A percentile compares a stretch with the other conserved stretches of the same genome.
Conservation (phyloP, 2,113 vertebrate species). For the Daubentonia madagascariensis region DNA sequence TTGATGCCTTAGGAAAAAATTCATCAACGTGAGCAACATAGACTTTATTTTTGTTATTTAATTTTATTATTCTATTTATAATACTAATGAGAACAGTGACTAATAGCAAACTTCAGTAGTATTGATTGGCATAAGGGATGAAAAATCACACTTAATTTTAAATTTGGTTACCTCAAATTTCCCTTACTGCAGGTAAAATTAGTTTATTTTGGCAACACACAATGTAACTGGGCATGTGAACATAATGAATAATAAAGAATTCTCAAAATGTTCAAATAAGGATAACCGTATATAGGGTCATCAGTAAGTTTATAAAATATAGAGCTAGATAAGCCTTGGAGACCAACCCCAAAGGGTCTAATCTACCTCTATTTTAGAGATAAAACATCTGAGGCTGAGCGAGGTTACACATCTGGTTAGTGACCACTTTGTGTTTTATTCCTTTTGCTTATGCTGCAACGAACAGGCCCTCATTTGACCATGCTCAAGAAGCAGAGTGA, state of each 20-base stretch:
- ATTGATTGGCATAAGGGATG: neutral
- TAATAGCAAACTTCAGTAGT: neutral
- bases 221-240: neutral
- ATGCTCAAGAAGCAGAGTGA: neutral
- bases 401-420: neutral
- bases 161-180: neutral
- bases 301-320: neutral
- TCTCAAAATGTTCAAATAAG: neutral
- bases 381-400: neutral
- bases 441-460: neutral
- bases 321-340: neutral
- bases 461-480: neutral
- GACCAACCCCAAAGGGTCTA: neutral
- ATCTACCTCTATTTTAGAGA: neutral
- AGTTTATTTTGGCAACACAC: neutral
- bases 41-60: neutral
- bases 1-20: neutral
- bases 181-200: neutral
- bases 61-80: neutral
- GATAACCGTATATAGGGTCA: neutral
- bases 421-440: neutral
- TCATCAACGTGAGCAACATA: neutral
- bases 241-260: neutral
- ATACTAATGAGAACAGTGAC: neutral
- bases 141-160: constrained; percentile 3